Base-by-base conservation (phyloP, 2,797 vertebrate genomes). In the Melanotaenia maccullochi region DNA sequence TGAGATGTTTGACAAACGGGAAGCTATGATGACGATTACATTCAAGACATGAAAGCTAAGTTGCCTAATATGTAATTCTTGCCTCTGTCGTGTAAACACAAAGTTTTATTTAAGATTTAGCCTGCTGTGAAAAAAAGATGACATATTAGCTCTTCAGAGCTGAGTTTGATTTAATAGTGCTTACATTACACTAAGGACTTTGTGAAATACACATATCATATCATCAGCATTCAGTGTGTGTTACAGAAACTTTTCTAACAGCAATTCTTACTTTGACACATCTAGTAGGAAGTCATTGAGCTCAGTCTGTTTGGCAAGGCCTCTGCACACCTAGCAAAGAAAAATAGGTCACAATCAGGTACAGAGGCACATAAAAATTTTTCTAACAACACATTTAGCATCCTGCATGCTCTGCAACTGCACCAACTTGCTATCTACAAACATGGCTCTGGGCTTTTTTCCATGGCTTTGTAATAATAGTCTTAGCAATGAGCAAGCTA, bases 251-350 rank as follows among this genome's bases (percentile, higher is more conserved):
- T 42, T 33, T 73, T 42, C 44, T 51, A 66, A 57, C 36, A 68
- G 59, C 65, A 44, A 71, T 69, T 93, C 98, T 97, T 96, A 99
- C 98, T 98, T 99, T n/a, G 97, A 99, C 78, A 99, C 98, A 75
- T 99, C 97, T 82, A 99, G 96, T 63, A 99, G 96, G 92, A 99
- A 99, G 93, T 99, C 98, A 73, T 99, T 99, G 91, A 99, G 90
- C 83, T 99, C 98, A 4, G 98, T 99, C 94, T 99, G 98, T 86
- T 98, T 99, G 90, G 98, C 97, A 79, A 99, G 96, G 83, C 98
- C 98, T 90, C 96, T 94, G 94, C 97, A 98, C 64, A 99, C 96
- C 98, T 99, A 89, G 52, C 85, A 81, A 76, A 77, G 24, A 76
- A 81, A 61, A 86, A 66, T 5, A 60, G 65, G 76, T 81, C 71